phyloP scores from a whole-genome alignment of 2,113 vertebrate species.

The Odocoileus virginianus region DNA sequence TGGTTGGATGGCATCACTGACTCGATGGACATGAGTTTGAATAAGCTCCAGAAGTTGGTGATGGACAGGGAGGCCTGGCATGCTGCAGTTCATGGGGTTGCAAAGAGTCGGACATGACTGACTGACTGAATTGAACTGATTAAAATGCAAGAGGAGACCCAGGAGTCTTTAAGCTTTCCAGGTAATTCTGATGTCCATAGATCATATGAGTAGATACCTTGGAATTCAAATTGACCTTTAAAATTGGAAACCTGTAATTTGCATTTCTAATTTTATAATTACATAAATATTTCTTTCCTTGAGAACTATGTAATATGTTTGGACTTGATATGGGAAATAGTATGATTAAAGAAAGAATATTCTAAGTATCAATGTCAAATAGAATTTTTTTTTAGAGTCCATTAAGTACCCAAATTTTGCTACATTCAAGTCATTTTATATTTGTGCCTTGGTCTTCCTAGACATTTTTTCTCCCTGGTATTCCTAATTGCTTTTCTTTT shows the following conservation, averaged over 20 bases:
- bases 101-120: neutral
- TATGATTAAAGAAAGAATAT: neutral
- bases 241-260: neutral
- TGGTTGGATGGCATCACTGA: neutral
- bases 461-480: neutral
- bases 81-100: neutral
- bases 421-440: neutral
- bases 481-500: neutral
- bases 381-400: neutral
- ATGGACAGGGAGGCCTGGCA: neutral
- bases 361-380: neutral
- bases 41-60: neutral
- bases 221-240: conserved; percentile 24
- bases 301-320: neutral
- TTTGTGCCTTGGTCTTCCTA: neutral
- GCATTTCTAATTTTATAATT: neutral
- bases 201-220: neutral
- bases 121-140: neutral
- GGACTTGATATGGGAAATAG: neutral
- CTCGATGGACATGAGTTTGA: neutral
- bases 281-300: neutral
- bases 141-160: neutral
- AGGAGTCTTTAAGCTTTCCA: neutral
- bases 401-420: neutral
- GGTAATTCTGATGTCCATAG: conserved; percentile 1